phyloP scores from a whole-genome alignment of 2,888 invertebrate genomes.

The Campoplex capitator region DNA sequence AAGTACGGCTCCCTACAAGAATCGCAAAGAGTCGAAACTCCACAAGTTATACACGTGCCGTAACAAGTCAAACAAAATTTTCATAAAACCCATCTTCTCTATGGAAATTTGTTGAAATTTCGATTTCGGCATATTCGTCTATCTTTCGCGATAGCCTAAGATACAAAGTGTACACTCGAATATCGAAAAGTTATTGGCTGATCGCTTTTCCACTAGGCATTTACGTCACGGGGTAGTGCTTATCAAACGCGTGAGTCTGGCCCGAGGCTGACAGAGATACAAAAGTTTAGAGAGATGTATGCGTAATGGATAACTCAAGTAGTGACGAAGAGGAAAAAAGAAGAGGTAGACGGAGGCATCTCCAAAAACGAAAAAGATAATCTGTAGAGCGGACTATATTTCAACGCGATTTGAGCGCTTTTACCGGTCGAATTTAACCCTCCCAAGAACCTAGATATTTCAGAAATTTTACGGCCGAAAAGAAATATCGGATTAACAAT shows the following conservation, averaged over 20 bases:
- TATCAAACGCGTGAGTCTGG: too few species aligned
- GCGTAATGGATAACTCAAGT: too few species aligned
- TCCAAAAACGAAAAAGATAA: not conserved
- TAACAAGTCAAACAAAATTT: constrained; percentile 39
- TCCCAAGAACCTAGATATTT: too few species aligned
- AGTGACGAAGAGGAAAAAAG: not conserved
- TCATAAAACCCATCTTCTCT: constrained; percentile 7
- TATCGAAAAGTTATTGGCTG: not conserved
- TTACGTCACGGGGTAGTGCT: not conserved
- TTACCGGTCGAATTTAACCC: too few species aligned
- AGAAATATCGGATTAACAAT: too few species aligned
- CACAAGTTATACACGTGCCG: constrained; percentile 6
- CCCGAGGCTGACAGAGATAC: too few species aligned
- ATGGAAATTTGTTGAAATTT: constrained; percentile 12
- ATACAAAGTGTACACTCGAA: not conserved
- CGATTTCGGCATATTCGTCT: not conserved
- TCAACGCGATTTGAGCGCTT: too few species aligned
- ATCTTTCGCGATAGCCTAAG: not conserved
- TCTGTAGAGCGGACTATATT: not conserved
- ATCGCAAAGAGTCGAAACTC: constrained; percentile 48
- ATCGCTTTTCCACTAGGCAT: not conserved
- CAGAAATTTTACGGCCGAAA: too few species aligned
- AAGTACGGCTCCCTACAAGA: constrained; percentile 43
- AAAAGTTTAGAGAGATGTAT: too few species aligned
- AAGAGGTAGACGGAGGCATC: not conserved